phyloP scores from a whole-genome alignment of 1,140 invertebrate genomes.

The Neuroterus valhalla region DNA sequence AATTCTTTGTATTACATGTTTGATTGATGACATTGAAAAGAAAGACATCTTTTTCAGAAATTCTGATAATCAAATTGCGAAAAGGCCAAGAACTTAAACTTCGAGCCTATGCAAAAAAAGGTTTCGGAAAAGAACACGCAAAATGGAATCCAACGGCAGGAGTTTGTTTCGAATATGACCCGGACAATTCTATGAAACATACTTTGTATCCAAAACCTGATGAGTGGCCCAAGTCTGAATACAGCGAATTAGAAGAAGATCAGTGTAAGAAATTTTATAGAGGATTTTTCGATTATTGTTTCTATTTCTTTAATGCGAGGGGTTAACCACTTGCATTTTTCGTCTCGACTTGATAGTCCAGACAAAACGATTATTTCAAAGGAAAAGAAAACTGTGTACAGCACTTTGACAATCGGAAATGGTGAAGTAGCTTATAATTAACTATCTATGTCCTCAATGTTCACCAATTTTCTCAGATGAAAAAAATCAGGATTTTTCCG shows the following conservation, averaged over 20 bases:
- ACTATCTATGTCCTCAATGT: too few relatives aligned
- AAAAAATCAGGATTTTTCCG: too few relatives aligned
- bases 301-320: conserved; percentile 34
- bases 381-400: too few relatives aligned
- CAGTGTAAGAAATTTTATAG: conserved; percentile 79
- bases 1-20: too few relatives aligned
- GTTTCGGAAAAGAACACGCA: conserved; percentile 99
- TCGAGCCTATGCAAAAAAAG: conserved; percentile 95
- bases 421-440: too few relatives aligned
- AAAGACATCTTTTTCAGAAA: conserved; percentile 78
- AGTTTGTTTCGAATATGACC: conserved; percentile 99
- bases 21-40: too few relatives aligned
- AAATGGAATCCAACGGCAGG: conserved; percentile 99
- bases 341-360: too few relatives aligned
- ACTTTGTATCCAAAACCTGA: conserved; percentile 98
- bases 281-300: conserved; percentile 30
- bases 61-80: conserved; percentile 97
- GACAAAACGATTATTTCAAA: too few relatives aligned
- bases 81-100: conserved; percentile 98
- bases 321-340: too few relatives aligned
- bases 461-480: too few relatives aligned
- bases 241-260: conserved; percentile 94
- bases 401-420: too few relatives aligned
- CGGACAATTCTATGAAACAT: conserved; percentile 97
- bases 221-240: conserved; percentile 99